Base-by-base conservation (phyloP, 2,888 invertebrate species). In the Caenorhabditis wallacei region DNA sequence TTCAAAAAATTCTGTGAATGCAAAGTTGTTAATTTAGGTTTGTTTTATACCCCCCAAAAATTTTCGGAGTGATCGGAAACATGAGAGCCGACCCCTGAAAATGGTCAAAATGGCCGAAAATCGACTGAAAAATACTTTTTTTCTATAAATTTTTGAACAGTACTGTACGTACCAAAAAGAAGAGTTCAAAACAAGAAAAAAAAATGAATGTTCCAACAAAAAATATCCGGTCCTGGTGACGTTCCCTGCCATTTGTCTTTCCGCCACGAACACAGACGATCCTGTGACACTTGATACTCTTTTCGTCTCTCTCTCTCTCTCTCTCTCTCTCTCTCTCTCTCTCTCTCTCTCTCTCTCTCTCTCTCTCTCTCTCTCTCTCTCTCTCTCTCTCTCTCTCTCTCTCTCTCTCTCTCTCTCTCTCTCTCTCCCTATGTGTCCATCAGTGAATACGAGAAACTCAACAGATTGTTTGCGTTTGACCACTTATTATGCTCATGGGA, bases 401-500 rank as follows among this genome's bases (percentile, higher is more conserved):
- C 43, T 43, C 61, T 53, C 61, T 53, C n/a, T 24, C 8, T 24
- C 30, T 16, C 56, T 59, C 40, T 20, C 10, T 20, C 37, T 11
- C 30, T 20, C 16, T 18, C 8, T 26, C 22, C 35, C 8, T n/a
- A 56, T 53, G 43, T 48, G 70, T 59, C 57, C 70, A 70, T 40
- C 30, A 26, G 11, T 46, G 37, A 35, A 51, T 16, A 61, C 51
- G 30, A 51, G 22, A 20, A 46, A 61, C 61, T 71, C 72, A 74
- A 74, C 74, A 74, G 74, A 74, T 74, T 74, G 74, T 51, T 74
- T 74, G 64, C 56, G 46, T 57, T 56, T 46, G 20, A 20, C 18
- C 74, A 66, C 74, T 74, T 74, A 74, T 57, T 74, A 74, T 64
- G 56, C 74, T 56, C 74, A 66, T 64, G 74, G 57, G 70, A 70